Evolutionary conservation across 2,888 invertebrate genomes (phyloP).

Genomic region (Cyaniris semiargus): DNA sequence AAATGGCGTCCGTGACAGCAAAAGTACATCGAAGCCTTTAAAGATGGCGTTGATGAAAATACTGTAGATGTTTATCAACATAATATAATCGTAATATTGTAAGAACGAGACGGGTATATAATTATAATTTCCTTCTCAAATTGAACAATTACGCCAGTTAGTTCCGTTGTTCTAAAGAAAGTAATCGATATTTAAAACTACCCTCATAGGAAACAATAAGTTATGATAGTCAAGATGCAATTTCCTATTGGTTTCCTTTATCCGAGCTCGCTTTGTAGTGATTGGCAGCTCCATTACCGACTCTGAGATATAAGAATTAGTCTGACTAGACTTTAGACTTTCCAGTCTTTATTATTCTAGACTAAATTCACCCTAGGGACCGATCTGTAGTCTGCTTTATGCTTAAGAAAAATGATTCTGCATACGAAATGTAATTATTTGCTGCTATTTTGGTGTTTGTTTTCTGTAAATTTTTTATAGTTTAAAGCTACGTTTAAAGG

Average conservation of each 20-base stretch:
- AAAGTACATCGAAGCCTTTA: too few species aligned
- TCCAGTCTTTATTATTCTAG: conserved; percentile 50
- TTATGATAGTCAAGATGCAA: conserved; percentile 48
- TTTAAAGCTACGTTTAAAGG: not conserved
- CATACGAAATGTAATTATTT: conserved; percentile 44
- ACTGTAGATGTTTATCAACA: too few species aligned
- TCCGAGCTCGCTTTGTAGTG: conserved; percentile 62
- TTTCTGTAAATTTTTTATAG: not conserved
- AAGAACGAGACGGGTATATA: too few species aligned
- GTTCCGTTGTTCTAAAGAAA: too few species aligned
- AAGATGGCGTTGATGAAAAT: too few species aligned
- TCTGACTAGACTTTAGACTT: conserved; percentile 46
- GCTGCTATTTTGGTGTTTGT: conserved; percentile 31
- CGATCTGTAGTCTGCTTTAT: conserved; percentile 53
- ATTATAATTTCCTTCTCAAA: too few species aligned
- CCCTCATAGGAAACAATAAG: conserved; percentile 31
- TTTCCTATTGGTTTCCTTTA: conserved; percentile 57
- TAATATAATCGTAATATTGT: too few species aligned
- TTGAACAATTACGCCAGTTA: too few species aligned
- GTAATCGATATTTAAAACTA: conserved; percentile 32
- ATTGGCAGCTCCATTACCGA: conserved; percentile 79
- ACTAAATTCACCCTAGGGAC: conserved; percentile 69
- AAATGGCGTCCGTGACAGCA: too few species aligned
- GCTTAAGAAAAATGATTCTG: conserved; percentile 58
- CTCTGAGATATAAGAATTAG: conserved; percentile 71